These are phyloP conservation scores for Montipora cactus DNA, from an alignment of 64 coral and sea anemone genomes.

Conservation along the genomic window DNA sequence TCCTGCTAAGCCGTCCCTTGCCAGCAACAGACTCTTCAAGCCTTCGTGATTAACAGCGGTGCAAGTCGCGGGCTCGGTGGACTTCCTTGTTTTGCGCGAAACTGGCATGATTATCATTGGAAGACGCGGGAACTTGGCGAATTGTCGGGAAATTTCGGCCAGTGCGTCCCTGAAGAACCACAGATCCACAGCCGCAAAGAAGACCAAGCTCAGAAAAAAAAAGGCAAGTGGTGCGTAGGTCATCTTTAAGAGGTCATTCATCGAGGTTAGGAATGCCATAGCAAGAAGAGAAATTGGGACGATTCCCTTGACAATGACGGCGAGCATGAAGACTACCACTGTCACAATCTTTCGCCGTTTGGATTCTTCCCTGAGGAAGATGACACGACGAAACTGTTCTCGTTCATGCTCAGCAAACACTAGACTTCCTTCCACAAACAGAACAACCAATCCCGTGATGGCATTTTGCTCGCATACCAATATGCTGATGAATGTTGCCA, in stretches of 20 bases:
- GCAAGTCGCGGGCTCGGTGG: neutral
- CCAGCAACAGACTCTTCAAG: conserved; percentile 63
- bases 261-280: conserved; percentile 59
- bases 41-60: conserved; percentile 79
- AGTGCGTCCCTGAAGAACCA: conserved; percentile 93
- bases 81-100: neutral
- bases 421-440: conserved; percentile 66
- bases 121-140: neutral
- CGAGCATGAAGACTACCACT: conserved; percentile 20
- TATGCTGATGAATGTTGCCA: conserved; percentile 46
- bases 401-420: conserved; percentile 78
- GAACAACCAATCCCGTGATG: conserved; percentile 59
- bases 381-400: conserved; percentile 56
- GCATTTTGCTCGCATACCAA: conserved; percentile 64
- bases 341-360: conserved; percentile 39
- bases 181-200: conserved; percentile 75
- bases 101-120: conserved; percentile 1
- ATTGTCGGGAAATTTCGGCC: conserved; percentile 38
- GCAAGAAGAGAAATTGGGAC: conserved; percentile 63
- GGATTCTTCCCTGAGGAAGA: conserved; percentile 28
- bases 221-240: conserved; percentile 85
- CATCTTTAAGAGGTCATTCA: conserved; percentile 74
- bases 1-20: conserved; percentile 41
- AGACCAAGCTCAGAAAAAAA: conserved; percentile 92
- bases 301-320: conserved; percentile 68